Percentiles rank a stretch among this genome's conserved stretches.
phyloP scores from a whole-genome alignment of 2,113 vertebrate genomes.

The Oenanthe melanoleuca region DNA sequence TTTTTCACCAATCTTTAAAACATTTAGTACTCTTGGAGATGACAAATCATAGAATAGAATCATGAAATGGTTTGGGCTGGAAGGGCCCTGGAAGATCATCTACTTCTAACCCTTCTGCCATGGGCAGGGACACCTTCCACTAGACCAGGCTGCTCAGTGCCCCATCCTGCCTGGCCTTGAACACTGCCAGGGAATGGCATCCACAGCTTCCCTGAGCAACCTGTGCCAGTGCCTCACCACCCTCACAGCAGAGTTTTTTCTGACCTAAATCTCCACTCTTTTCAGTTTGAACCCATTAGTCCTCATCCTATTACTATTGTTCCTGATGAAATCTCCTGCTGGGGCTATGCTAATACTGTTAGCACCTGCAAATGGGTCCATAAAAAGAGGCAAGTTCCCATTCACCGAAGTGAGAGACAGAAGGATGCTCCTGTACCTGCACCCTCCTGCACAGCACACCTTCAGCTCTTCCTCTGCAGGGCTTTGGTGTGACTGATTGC shows the following conservation, averaged over 20 bases:
- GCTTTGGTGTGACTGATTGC: background rate
- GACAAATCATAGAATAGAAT: background rate
- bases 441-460: background rate
- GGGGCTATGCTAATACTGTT: background rate
- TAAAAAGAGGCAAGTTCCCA: background rate
- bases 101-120: background rate
- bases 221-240: background rate
- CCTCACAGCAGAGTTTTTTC: background rate
- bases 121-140: background rate
- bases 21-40: background rate
- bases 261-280: background rate
- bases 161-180: background rate
- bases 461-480: background rate
- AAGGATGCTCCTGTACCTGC: background rate
- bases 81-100: background rate
- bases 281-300: background rate
- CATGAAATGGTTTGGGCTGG: background rate
- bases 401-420: background rate
- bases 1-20: background rate
- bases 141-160: background rate
- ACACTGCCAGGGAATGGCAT: background rate
- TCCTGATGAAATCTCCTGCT: background rate
- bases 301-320: background rate
- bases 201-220: background rate
- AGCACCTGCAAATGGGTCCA: constrained; percentile 20